Conservation (phyloP, 2,888 invertebrate species). For the Melolontha melolontha region DNA sequence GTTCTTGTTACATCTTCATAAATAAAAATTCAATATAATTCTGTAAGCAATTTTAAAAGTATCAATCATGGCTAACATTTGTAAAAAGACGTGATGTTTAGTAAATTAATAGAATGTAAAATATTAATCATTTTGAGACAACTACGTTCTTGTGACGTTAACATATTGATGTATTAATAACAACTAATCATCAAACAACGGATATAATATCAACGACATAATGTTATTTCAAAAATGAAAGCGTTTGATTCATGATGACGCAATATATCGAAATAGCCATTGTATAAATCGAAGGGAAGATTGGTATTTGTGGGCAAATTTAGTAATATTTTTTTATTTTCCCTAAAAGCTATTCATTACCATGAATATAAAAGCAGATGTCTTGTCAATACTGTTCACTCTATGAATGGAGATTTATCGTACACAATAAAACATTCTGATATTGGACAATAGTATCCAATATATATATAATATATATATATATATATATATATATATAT, state of each 20-base stretch:
- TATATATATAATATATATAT: no score
- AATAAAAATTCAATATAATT: no score
- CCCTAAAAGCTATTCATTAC: slow-evolving; percentile 24
- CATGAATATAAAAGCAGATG: slow-evolving; percentile 37
- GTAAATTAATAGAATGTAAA: no score
- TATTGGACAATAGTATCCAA: slow-evolving; percentile 27
- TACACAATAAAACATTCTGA: slow-evolving; percentile 32
- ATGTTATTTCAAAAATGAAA: slow-evolving; percentile 11
- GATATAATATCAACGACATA: background rate
- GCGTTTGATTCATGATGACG: slow-evolving; percentile 16
- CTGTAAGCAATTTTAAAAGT: no score
- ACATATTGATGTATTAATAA: no score
- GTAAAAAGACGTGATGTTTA: no score
- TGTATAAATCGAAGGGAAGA: slow-evolving; percentile 8
- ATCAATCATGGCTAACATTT: no score
- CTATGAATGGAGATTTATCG: slow-evolving; percentile 39
- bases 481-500: no score
- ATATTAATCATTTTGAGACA: no score
- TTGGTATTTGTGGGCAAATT: slow-evolving; percentile 21
- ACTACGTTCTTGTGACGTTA: no score
- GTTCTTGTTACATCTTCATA: no score
- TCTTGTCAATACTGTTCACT: slow-evolving; percentile 39
- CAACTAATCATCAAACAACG: no score
- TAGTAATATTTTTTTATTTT: slow-evolving; percentile 26
- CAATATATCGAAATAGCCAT: background rate